Base-by-base conservation (phyloP, 53 echinoderm and acorn worm genomes). In the Hippasteria phrygiana region DNA sequence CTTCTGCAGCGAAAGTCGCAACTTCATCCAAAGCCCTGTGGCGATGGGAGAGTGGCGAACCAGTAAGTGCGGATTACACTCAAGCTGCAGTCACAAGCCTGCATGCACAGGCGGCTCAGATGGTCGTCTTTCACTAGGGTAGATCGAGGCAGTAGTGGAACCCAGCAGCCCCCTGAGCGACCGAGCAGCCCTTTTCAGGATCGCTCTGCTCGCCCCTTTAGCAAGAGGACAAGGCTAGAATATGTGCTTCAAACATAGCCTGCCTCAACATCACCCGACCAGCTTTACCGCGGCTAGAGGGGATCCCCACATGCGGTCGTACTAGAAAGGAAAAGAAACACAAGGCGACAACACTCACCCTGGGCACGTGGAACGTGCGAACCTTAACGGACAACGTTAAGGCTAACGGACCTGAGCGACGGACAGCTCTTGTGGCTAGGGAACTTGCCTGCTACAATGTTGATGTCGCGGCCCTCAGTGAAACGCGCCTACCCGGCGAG, bases 51-150 rank as follows among this genome's bases (percentile, higher is more conserved):
- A n/a, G n/a, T n/a, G 77, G 47, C 51, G 77, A 77, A 77, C 26
- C 9, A 77, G 77, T 33, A 77, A 31, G 77, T 77, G 77, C 2
- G 54, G 77, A 77, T 77, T 26, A 3, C 24, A n/a, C 32, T n/a
- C 24, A 34, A 11, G 71, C 36, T 71, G 45, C 32, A 77, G 77
- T 31, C 54, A 53, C 77, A 77, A 77, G 4, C 27, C 77, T 31
- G 32, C 77, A 80, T n/a, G n/a, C 81, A 24, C 63, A 80, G 81
- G 81, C 81, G 81, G n/a, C n/a, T n/a, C n/a, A n/a, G n/a, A n/a
- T n/a, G n/a, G n/a, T n/a, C 75, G 75, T 34, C 34, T 31, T 27
- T 22, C 9, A 65, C 24, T n/a, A n/a, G n/a, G n/a, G n/a, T 65
- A 20, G 32, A 65, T 9, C 66, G 32, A 65, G 24, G 66, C 24